Evolutionary conservation across 2,113 vertebrate species (phyloP), one percentile per base, ranked within the genome.

Genomic region (Thinocorus orbignyianus): DNA sequence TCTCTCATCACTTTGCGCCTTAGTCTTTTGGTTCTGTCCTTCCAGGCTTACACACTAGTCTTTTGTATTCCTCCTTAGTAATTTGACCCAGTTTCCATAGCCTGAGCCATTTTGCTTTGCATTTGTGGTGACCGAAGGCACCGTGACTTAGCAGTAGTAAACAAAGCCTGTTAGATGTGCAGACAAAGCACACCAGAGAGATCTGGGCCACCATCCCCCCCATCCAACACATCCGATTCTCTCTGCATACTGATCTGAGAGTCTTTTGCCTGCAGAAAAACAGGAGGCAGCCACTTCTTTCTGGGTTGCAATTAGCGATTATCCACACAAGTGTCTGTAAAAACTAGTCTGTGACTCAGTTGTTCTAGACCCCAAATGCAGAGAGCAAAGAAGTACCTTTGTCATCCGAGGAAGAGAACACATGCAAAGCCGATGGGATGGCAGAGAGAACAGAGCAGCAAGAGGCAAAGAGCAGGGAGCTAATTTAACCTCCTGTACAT

Each of bases 41-140:
- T 52, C 52, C 66, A 68, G 86, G 48, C 90, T 90, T 71, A 16
- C 88, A 95, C 85, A 93, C 66, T 92, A 1, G 60, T 8, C 60
- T 61, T 96, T 90, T 95, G 79, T 95, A 10, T 44, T 73, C 66
- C 66, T 77, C 85, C 86, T 65, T 3, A 44, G 62, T 3, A 8
- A 51, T 17, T 1, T 94, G 94, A 93, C 88, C 94, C 88, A 96
- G 24, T 95, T 96, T 65, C 74, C 58, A 19, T 4, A 33, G 85
- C 5, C 88, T 65, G 52, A 72, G 20, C 70, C 3, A 48, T 8
- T 79, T 66, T 0, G 1, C 57, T 95, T 31, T 19, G 30, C 70
- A 13, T 72, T 77, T 81, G 54, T 35, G 31, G 65, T 42, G 54
- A 73, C 65, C 7, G 0, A 86, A 81, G 84, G 31, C 76, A 31